Conservation (phyloP, 30 jellyfish, hydroid and myxozoan species). For the Clytia hemisphaerica region DNA sequence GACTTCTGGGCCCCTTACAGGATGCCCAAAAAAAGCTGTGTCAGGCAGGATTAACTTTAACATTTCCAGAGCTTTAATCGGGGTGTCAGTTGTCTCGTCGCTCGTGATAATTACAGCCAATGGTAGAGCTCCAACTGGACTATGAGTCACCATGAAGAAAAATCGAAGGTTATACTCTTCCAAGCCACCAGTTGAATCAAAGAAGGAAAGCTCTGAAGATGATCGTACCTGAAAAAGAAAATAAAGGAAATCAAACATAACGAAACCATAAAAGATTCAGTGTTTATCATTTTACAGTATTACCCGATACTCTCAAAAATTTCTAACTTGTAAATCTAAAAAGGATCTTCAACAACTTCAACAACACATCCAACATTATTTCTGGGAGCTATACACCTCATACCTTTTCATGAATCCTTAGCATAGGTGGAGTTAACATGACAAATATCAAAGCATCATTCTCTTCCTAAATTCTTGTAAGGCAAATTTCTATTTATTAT, state of each 20-base stretch:
- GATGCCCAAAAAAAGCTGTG: too few species aligned
- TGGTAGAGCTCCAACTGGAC: conserved; percentile 1
- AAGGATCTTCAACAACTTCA: too few species aligned
- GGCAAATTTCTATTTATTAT: neutral
- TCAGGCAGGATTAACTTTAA: too few species aligned
- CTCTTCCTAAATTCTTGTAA: neutral
- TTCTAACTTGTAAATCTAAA: too few species aligned
- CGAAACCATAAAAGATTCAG: too few species aligned
- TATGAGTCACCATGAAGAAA: neutral
- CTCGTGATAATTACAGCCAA: neutral
- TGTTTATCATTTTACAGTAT: too few species aligned
- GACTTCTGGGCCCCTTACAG: too few species aligned
- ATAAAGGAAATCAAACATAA: too few species aligned
- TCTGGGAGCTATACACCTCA: too few species aligned
- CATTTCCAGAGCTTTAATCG: neutral
- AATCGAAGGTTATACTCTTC: conserved; percentile 1
- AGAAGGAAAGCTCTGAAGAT: neutral
- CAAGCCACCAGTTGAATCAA: neutral
- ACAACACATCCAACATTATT: too few species aligned
- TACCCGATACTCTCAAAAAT: too few species aligned
- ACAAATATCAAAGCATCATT: neutral
- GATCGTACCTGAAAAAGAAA: too few species aligned
- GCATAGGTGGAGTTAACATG: neutral
- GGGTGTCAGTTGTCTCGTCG: conserved; percentile 4
- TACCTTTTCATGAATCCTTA: conserved; percentile 5